A percentile compares a stretch with the other conserved stretches of the same genome.
phyloP scores from a whole-genome alignment of 2,888 invertebrate species.

The Hyles lineata region DNA sequence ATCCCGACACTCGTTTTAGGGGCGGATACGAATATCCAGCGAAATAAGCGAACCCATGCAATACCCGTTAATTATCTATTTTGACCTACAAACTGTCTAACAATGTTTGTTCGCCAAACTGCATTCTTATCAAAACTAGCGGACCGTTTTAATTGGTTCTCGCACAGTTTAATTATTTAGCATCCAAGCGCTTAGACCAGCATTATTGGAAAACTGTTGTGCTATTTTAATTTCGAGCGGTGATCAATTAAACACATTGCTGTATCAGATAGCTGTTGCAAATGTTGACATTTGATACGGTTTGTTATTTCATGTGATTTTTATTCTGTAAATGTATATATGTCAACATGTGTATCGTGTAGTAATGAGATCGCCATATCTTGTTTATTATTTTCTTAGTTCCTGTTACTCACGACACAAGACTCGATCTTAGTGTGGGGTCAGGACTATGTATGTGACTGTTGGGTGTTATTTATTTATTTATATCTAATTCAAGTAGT shows the following conservation, averaged over 20 bases:
- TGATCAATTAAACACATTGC: not conserved
- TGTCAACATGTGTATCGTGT: too few relatives aligned
- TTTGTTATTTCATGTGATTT: not conserved
- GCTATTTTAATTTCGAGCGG: not conserved
- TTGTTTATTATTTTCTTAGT: too few relatives aligned
- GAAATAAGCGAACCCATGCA: not conserved
- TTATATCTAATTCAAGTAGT: too few relatives aligned
- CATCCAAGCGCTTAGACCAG: not conserved
- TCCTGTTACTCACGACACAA: too few relatives aligned
- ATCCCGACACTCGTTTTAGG: too few relatives aligned
- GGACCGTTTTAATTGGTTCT: slow-evolving; percentile 5
- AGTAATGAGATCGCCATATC: too few relatives aligned
- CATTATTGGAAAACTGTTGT: slow-evolving; percentile 22
- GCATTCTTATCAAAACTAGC: slow-evolving; percentile 14
- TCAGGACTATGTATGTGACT: too few relatives aligned
- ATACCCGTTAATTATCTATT: not conserved
- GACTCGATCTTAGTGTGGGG: too few relatives aligned
- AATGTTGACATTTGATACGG: not conserved
- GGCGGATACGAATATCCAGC: too few relatives aligned
- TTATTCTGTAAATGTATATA: too few relatives aligned
- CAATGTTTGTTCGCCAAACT: not conserved
- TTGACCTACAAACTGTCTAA: not conserved
- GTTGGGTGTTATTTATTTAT: too few relatives aligned
- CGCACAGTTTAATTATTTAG: slow-evolving; percentile 18
- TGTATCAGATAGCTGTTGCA: not conserved